Evolutionary conservation across 64 coral and sea anemone genomes (phyloP).

Genomic region (Montipora efflorescens): DNA sequence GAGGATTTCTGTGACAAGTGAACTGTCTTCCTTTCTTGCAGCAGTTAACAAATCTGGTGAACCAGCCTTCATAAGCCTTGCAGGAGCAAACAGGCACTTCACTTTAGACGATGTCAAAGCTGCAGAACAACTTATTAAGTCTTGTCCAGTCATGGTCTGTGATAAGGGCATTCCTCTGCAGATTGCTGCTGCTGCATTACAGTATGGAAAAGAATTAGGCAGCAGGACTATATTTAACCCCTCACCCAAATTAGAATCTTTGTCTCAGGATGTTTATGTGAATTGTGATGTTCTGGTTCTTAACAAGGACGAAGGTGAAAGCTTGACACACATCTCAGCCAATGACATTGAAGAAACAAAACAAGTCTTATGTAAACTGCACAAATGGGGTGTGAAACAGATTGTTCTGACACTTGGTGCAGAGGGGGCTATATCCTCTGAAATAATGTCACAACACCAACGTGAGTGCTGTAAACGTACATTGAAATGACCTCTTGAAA

Average conservation of each 20-base stretch:
- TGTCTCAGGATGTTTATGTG: slow-evolving; percentile 43
- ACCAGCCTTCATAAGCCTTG: slow-evolving; percentile 87
- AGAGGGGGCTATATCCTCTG: slow-evolving; percentile 78
- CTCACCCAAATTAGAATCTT: slow-evolving; percentile 72
- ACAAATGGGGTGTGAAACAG: slow-evolving; percentile 68
- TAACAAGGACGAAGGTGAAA: slow-evolving; percentile 83
- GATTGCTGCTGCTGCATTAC: slow-evolving; percentile 60
- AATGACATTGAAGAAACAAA: slow-evolving; percentile 66
- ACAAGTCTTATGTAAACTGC: slow-evolving; percentile 68
- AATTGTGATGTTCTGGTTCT: slow-evolving; percentile 76
- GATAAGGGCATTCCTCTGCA: slow-evolving; percentile 89
- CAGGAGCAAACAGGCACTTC: slow-evolving; percentile 78
- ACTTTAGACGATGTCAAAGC: slow-evolving; percentile 43
- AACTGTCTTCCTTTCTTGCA: slow-evolving; percentile 15
- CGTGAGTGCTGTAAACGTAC: background rate
- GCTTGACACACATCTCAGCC: slow-evolving; percentile 70
- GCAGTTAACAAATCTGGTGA: slow-evolving; percentile 86
- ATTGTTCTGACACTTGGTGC: slow-evolving; percentile 86
- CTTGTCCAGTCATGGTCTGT: slow-evolving; percentile 79
- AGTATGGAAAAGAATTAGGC: slow-evolving; percentile 81
- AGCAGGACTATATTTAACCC: slow-evolving; percentile 88
- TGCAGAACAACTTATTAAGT: slow-evolving; percentile 46
- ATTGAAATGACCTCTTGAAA: no score
- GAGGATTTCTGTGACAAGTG: background rate
- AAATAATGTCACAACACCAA: slow-evolving; percentile 32